Evolutionary conservation across 2,113 vertebrate genomes (phyloP).

Genomic region (Pyrgilauda ruficollis): DNA sequence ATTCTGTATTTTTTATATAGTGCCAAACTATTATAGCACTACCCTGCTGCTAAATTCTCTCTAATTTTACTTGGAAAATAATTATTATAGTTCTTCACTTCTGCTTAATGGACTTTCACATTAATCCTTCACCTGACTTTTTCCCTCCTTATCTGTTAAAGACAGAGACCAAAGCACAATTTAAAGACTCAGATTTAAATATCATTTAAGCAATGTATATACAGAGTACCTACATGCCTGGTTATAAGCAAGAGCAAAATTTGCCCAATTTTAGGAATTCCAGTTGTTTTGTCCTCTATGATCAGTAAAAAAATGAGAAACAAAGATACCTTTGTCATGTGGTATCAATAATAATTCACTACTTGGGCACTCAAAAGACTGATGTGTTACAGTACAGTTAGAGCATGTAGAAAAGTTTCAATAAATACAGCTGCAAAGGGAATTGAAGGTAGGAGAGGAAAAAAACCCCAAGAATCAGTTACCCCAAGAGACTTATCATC

Average conservation of each 20-base stretch:
- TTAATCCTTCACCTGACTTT: background rate
- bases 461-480: rapidly evolving
- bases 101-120: background rate
- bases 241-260: background rate
- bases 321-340: background rate
- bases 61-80: background rate
- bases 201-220: background rate
- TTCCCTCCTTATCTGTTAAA: background rate
- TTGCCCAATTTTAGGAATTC: background rate
- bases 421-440: background rate
- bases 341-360: background rate
- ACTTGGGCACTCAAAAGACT: background rate
- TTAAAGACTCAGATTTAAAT: background rate
- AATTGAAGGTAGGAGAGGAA: background rate
- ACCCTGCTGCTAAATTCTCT: background rate
- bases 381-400: background rate
- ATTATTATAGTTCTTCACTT: background rate
- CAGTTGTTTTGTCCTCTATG: background rate
- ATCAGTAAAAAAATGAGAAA: background rate
- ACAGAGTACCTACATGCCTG: background rate
- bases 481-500: background rate
- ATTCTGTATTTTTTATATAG: background rate
- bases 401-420: background rate
- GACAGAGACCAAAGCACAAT: background rate
- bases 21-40: background rate